These are phyloP conservation scores for Candoia aspera DNA, from an alignment of 2,113 vertebrate species.

Conservation along the genomic window DNA sequence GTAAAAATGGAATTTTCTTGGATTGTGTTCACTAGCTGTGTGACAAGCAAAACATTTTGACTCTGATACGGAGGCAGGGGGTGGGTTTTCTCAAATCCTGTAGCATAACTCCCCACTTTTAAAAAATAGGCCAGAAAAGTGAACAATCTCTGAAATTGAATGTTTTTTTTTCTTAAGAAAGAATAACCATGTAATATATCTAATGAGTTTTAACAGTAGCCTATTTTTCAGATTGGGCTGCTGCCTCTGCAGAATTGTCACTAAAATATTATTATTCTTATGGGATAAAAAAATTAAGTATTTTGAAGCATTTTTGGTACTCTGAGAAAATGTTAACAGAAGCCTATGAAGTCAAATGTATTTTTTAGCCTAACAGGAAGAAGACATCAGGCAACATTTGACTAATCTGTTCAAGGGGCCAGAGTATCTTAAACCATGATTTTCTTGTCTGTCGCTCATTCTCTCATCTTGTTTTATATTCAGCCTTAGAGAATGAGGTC, in stretches of 20 bases:
- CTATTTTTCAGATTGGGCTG: neutral
- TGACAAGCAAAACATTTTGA: neutral
- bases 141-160: neutral
- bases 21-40: neutral
- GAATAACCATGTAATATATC: neutral
- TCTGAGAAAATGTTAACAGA: neutral
- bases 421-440: neutral
- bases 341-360: neutral
- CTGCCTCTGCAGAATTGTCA: neutral
- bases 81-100: neutral
- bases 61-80: neutral
- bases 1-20: conserved; percentile 10
- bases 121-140: neutral
- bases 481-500: neutral
- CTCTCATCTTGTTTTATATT: neutral
- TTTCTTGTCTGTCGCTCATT: neutral
- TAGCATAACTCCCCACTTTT: neutral
- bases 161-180: neutral
- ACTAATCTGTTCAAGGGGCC: neutral
- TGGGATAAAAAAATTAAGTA: neutral
- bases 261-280: neutral
- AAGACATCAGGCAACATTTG: neutral
- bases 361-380: neutral
- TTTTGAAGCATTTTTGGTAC: neutral
- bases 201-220: neutral